phyloP scores from a whole-genome alignment of 2,113 vertebrate genomes.

The Myiozetetes cayanensis region DNA sequence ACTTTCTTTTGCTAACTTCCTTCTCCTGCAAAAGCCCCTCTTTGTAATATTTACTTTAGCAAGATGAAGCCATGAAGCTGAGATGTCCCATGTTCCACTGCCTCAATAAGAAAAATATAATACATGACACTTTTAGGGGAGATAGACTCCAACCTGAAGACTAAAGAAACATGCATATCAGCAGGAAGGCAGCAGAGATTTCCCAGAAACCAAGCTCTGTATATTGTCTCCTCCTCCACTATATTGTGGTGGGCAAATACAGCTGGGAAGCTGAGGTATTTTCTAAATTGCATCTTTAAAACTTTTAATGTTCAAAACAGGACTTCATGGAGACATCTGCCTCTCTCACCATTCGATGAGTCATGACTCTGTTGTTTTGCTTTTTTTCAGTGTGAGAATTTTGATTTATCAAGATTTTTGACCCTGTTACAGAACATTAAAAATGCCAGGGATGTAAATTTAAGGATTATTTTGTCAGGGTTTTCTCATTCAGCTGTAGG shows the following conservation, averaged over 20 bases:
- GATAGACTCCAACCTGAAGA: neutral
- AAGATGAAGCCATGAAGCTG: neutral
- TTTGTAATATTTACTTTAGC: neutral
- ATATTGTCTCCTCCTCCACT: neutral
- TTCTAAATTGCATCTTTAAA: slow-evolving; percentile 33
- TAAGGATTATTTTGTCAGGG: slow-evolving; percentile 14
- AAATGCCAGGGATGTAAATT: slow-evolving; percentile 8
- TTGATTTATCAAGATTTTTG: slow-evolving; percentile 24
- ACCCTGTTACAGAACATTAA: neutral
- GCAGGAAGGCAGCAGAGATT: neutral
- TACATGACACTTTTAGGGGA: neutral
- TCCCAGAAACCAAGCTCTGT: neutral
- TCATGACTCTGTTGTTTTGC: neutral
- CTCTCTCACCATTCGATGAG: neutral
- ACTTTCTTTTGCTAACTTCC: neutral
- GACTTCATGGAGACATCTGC: slow-evolving; percentile 9
- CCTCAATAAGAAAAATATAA: neutral
- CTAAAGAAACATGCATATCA: neutral
- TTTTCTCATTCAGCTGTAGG: slow-evolving; percentile 17
- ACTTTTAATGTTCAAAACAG: slow-evolving; percentile 2
- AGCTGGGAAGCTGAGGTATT: slow-evolving; percentile 16
- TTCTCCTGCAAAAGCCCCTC: neutral
- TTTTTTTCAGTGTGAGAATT: neutral
- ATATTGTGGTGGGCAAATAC: neutral
- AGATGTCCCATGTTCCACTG: neutral